These are phyloP conservation scores for Lepidotrigona ventralis DNA, from an alignment of 1,140 invertebrate species.

Conservation along the genomic window DNA sequence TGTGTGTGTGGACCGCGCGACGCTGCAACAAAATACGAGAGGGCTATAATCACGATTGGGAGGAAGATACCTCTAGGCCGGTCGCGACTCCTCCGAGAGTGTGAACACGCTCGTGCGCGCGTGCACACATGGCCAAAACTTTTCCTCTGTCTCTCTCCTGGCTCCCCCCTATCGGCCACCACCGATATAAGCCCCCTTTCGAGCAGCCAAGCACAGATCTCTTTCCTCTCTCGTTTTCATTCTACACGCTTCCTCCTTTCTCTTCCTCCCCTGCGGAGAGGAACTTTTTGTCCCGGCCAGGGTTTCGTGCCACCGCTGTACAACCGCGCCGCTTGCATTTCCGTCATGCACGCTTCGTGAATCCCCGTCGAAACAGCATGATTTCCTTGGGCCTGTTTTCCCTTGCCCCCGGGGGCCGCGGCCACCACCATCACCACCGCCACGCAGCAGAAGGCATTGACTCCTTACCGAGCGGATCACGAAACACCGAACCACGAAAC, in stretches of 20 bases:
- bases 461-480: slow-evolving; percentile 32
- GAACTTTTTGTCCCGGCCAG: slow-evolving; percentile 48
- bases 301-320: slow-evolving; percentile 50
- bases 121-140: slow-evolving; percentile 42
- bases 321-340: slow-evolving; percentile 56
- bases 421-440: no score
- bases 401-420: neutral
- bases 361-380: slow-evolving; percentile 51
- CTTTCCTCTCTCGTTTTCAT: slow-evolving; percentile 49
- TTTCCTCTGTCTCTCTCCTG: slow-evolving; percentile 15
- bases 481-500: slow-evolving; percentile 8
- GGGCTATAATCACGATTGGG: slow-evolving; percentile 71
- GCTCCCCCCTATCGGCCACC: slow-evolving; percentile 25
- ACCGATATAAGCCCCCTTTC: slow-evolving; percentile 27
- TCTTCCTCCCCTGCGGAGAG: slow-evolving; percentile 41
- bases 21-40: slow-evolving; percentile 72
- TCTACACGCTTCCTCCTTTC: slow-evolving; percentile 48
- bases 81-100: slow-evolving; percentile 5
- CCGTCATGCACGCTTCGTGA: slow-evolving; percentile 61
- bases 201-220: slow-evolving; percentile 15
- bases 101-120: slow-evolving; percentile 36
- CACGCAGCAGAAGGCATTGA: slow-evolving; percentile 35
- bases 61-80: slow-evolving; percentile 38
- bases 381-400: slow-evolving; percentile 44
- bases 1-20: neutral